These are phyloP conservation scores for Xanthorhoe designata DNA, from an alignment of 2,888 invertebrate genomes.

Conservation along the genomic window DNA sequence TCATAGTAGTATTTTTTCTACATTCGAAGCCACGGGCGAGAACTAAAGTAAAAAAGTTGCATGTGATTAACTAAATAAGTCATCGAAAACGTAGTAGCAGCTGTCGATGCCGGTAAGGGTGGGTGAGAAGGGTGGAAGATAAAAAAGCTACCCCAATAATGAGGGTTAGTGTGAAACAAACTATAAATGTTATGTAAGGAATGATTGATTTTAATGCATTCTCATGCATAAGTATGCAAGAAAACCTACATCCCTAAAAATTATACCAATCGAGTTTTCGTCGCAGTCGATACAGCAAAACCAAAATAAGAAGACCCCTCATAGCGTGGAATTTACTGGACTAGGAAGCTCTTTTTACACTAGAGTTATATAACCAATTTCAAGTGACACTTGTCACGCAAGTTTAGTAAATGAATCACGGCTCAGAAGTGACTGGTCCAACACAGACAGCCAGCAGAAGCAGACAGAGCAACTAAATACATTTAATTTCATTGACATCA, in stretches of 20 bases:
- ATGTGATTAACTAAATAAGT: neutral
- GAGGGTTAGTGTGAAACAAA: neutral
- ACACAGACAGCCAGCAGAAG: slow-evolving; percentile 7
- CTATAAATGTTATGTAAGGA: neutral
- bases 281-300: neutral
- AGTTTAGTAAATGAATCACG: neutral
- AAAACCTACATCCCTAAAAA: neutral
- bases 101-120: neutral
- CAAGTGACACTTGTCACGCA: slow-evolving; percentile 8
- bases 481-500: neutral
- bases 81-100: neutral
- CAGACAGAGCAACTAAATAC: no score
- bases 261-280: neutral
- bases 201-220: neutral
- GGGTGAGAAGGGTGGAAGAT: neutral
- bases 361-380: neutral
- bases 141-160: neutral
- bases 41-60: neutral
- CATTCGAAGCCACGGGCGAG: no score
- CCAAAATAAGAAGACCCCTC: neutral
- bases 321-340: neutral
- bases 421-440: neutral
- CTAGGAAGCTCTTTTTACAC: neutral
- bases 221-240: neutral
- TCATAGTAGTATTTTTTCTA: no score